Base-by-base conservation (phyloP, 2,113 vertebrate genomes). In the Hippocampus abdominalis region DNA sequence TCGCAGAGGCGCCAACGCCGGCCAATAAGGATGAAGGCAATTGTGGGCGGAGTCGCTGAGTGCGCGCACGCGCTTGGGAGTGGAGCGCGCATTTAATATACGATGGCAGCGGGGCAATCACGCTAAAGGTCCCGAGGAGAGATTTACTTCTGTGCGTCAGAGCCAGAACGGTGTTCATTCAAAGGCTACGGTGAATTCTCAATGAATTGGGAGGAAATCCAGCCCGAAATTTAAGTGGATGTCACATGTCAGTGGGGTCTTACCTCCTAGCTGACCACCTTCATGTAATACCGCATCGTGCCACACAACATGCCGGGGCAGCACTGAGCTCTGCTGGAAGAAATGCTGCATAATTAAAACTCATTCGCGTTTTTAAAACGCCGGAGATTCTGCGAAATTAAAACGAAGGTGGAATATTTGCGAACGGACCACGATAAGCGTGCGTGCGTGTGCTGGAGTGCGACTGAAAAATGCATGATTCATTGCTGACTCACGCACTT, bases 401-500 rank as follows among this genome's bases (percentile, higher is more conserved):
- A 29, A 27, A 16, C 25, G 6, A 13, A 59, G 25, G 12, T 60
- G 16, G 23, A 18, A 16, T 32, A 8, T 60, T 60, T 60, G 1
- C 8, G 16, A 63, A 49, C 46, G 46, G 46, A 49, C 16, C 46
- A 20, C 46, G 0, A 18, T 7, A 16, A 48, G 46, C 67, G 49
- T 25, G 40, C 6, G 46, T 44, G 51, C 59, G 61, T 76, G 80
- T 61, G 70, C 75, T 70, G 68, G 66, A 78, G 72, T 62, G 68
- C 42, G 12, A 81, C 42, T 44, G 81, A 64, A 69, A 81, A 78
- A 44, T 15, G 66, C 40, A 71, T 89, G 89, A 91, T 88, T 89
- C 88, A 89, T 68, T 46, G 72, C 84, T 91, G 89, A 91, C 81
- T 91, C 89, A 91, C 82, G 74, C 77, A 78, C 87, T 88, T 69